Base-by-base conservation (phyloP, 1,140 invertebrate species). In the Phortica variegata region DNA sequence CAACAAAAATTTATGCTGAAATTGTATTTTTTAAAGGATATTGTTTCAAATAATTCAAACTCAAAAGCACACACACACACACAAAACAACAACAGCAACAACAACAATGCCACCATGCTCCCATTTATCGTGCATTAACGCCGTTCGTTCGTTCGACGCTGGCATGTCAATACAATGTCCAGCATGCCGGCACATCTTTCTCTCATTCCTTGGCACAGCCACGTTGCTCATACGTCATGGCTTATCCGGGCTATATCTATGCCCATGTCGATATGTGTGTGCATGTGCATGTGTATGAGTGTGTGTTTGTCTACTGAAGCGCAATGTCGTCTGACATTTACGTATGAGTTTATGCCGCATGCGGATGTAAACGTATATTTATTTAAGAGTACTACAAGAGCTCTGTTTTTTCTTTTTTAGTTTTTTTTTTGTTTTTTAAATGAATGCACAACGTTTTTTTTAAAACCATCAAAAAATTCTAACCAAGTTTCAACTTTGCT, bases 41-140 rank as follows among this genome's bases (percentile, higher is more conserved):
- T 72, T 72, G 68, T 72, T 72, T 72, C 68, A 72, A 72, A 72
- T 72, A 72, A 72, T 72, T 72, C 68, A 65, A 72, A 60, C 54
- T 60, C 49, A 50, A 52, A 36, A n/a, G 32, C 32, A 34, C 26
- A 29, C 26, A 29, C 12, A 29, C 26, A 29, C 26, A 12, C 12
- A 29, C 26, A 7, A 29, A 7, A 10, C 13, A 38, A 33, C 13
- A 13, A 17, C 8, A 46, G 20, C 31, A 10, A 34, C 32, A 15
- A 41, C 18, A 20, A 39, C 15, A 21, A 13, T 10, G 7, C 44
- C 38, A 37, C 40, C 48, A 55, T 54, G 54, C 60, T 60, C 36
- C 50, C 19, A 19, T 2, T 9, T 9, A 17, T 16, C 52, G 19
- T n/a, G n/a, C n/a, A n/a, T n/a, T n/a, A n/a, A n/a, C n/a, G n/a